A percentile compares a stretch with the other conserved stretches of the same genome.
Evolutionary conservation across 1,140 invertebrate genomes (phyloP).

Genomic region (Kradibia gibbosae): DNA sequence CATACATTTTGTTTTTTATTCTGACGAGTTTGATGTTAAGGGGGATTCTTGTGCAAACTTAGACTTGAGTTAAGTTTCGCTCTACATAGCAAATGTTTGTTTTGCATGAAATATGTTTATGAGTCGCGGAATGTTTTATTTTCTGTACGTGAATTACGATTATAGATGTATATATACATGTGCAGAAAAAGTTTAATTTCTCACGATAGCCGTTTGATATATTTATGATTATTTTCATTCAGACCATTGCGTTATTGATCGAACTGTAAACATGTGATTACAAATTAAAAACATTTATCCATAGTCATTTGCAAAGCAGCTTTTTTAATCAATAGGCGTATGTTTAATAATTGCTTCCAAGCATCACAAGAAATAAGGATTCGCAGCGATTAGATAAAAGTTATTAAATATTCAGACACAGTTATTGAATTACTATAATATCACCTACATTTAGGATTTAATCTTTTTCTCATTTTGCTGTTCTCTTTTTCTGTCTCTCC

Average conservation of each 20-base stretch:
- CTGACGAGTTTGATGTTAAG: not conserved
- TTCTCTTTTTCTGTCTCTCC: no score
- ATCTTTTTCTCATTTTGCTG: no score
- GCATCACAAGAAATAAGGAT: not conserved
- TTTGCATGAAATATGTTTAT: not conserved
- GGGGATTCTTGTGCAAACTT: not conserved
- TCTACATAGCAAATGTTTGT: not conserved
- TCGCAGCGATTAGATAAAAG: not conserved
- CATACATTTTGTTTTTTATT: not conserved
- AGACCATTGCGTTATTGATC: not conserved
- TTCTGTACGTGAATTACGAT: not conserved
- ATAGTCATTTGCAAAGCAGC: not conserved
- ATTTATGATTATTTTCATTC: not conserved
- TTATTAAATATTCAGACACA: no score
- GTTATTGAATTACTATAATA: no score
- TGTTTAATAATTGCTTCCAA: not conserved
- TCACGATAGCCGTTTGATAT: slow-evolving; percentile 5
- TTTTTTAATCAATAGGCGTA: no score
- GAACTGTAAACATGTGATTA: not conserved
- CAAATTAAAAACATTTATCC: not conserved
- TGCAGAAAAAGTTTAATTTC: not conserved
- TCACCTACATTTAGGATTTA: no score
- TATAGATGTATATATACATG: not conserved
- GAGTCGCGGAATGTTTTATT: not conserved
- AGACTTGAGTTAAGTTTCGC: not conserved